Conservation (phyloP, 2,888 invertebrate genomes). For the Brachyptera risi region DNA sequence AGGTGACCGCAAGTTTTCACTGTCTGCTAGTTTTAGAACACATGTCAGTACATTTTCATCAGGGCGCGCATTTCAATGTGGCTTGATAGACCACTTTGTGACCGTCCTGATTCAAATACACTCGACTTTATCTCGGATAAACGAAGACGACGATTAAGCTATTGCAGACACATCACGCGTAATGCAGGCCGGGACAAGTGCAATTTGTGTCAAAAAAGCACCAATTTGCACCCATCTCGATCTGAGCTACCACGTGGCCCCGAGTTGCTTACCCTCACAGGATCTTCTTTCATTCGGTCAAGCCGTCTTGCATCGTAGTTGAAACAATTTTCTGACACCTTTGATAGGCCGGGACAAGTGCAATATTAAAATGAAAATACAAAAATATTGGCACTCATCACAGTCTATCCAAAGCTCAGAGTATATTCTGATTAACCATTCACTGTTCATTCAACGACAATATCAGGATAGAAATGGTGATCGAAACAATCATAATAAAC, state of each 20-base stretch:
- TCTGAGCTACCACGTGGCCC: slow-evolving; percentile 38
- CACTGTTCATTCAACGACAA: no score
- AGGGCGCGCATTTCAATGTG: background rate
- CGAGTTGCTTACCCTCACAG: background rate
- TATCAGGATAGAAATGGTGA: no score
- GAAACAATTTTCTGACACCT: background rate
- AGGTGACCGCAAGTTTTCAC: no score
- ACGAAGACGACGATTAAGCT: background rate
- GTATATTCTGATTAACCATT: background rate
- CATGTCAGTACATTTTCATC: background rate
- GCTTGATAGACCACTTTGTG: background rate
- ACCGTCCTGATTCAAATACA: no score
- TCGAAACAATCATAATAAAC: no score
- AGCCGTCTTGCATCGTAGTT: no score
- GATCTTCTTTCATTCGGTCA: background rate
- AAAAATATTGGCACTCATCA: slow-evolving; percentile 47
- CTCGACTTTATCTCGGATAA: background rate
- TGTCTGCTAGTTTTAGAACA: no score
- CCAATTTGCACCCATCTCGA: slow-evolving; percentile 45
- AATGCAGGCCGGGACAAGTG: slow-evolving; percentile 49
- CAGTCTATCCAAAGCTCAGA: slow-evolving; percentile 41
- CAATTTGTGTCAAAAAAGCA: slow-evolving; percentile 44
- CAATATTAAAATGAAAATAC: slow-evolving; percentile 43
- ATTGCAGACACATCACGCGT: slow-evolving; percentile 10
- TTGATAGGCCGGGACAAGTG: slow-evolving; percentile 50